Conservation (phyloP, 2,888 invertebrate genomes). For the Drepanosiphum platanoidis region DNA sequence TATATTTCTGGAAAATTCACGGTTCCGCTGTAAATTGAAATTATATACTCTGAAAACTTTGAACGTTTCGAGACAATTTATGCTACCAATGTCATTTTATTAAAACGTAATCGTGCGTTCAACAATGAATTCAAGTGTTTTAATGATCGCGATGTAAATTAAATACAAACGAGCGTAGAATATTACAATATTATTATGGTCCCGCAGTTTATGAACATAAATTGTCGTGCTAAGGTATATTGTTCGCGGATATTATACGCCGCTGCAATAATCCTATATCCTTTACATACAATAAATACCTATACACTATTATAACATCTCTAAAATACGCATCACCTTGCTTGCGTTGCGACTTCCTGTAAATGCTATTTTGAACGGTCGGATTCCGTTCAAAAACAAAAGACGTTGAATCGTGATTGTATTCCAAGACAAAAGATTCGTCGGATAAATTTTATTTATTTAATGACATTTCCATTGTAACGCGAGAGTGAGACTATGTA, state of each 20-base stretch:
- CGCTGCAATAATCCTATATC: neutral
- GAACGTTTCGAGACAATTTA: neutral
- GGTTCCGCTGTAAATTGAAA: too few relatives aligned
- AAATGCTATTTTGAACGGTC: neutral
- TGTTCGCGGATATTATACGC: neutral
- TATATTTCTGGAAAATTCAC: too few relatives aligned
- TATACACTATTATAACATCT: neutral
- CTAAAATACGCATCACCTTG: neutral
- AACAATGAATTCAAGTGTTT: neutral
- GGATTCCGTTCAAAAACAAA: constrained; percentile 21
- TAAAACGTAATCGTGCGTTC: neutral
- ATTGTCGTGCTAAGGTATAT: neutral
- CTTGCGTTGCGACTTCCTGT: neutral
- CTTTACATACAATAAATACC: neutral
- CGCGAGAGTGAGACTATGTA: neutral
- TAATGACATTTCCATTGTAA: constrained; percentile 2
- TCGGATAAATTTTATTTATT: neutral
- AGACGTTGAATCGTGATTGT: constrained; percentile 9
- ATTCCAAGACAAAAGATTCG: neutral
- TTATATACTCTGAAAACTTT: neutral
- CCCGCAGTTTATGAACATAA: neutral
- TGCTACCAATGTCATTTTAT: neutral
- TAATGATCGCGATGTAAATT: neutral
- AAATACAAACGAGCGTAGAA: neutral
- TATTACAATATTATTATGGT: too few relatives aligned